Base-by-base conservation (phyloP, 2,113 vertebrate species). In the Typhlomys cinereus region DNA sequence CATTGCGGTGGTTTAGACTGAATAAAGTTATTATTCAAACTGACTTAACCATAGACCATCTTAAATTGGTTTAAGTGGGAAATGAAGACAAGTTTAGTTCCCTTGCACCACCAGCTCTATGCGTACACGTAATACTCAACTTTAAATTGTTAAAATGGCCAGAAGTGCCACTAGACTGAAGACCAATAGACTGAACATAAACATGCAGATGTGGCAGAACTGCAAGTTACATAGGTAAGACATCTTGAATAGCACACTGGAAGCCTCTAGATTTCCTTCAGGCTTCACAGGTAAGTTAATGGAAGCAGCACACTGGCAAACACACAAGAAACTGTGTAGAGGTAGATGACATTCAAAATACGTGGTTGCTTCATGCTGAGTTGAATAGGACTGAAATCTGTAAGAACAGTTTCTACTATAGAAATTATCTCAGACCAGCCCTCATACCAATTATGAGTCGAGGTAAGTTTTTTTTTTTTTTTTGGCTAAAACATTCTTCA, bases 311-410 rank as follows among this genome's bases (percentile, higher is more conserved):
- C 67, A 80, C 1, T 62, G 46, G 48, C 36, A 84, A 71, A 31
- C 44, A 48, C 54, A 85, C 75, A 95, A 14, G 48, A 41, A 87
- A 94, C 64, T 50, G 36, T 11, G 4, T 75, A 41, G 67, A 96
- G 57, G 69, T 50, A 92, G 91, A 52, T 89, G 80, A 75, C 27
- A 57, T 36, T 36, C 36, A 15, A 21, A 85, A 81, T 5, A 64
- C 21, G 6, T 20, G 20, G 73, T 0, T 57, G 9, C 74, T 92
- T 70, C 82, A 36, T 15, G 2, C n/a, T 85, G 61, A 79, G 36
- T 4, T 64, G 44, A 69, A 85, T 8, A 85, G 21, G 18, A 7
- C 10, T 8, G 44, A 18, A 85, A 85, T 20, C 27, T 44, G 50
- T 80, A 79, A 44, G n/a, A n/a, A n/a, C n/a, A n/a, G n/a, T n/a